A percentile compares a stretch with the other conserved stretches of the same genome.
These are phyloP conservation scores for Cephalopholis sonnerati DNA, from an alignment of 2,113 vertebrate species.

Conservation along the genomic window DNA sequence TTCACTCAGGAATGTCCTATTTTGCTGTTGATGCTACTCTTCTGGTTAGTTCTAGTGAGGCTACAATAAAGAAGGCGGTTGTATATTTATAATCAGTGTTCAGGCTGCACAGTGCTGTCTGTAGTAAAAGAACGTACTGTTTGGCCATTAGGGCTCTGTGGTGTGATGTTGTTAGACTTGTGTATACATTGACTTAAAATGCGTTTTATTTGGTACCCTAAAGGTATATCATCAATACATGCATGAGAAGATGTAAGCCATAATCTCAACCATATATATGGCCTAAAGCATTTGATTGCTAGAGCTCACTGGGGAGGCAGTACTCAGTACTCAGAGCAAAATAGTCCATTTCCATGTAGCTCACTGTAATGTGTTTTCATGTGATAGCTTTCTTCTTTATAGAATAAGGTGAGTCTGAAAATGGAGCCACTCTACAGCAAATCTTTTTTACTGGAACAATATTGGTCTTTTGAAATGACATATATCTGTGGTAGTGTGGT, in stretches of 20 bases:
- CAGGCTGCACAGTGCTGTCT: background rate
- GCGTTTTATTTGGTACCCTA: too few relatives aligned
- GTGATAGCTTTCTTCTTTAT: constrained; percentile 34
- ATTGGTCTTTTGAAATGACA: constrained; percentile 29
- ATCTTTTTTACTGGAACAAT: constrained; percentile 44
- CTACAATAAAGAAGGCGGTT: background rate
- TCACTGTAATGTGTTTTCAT: constrained; percentile 26
- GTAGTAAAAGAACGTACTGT: background rate
- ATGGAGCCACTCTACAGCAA: constrained; percentile 24
- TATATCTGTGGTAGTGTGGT: background rate
- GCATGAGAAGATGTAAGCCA: too few relatives aligned
- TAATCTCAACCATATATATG: background rate
- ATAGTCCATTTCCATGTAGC: constrained; percentile 18
- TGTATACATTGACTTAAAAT: too few relatives aligned
- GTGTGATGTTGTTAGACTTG: too few relatives aligned
- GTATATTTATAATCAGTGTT: background rate
- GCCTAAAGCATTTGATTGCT: background rate
- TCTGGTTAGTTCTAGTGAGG: background rate
- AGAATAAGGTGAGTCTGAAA: constrained; percentile 20
- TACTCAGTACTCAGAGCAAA: background rate
- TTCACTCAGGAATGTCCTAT: too few relatives aligned
- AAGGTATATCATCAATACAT: too few relatives aligned
- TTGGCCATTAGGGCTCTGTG: too few relatives aligned
- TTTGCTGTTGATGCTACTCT: too few relatives aligned
- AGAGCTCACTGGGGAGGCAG: constrained; percentile 6